phyloP scores from a whole-genome alignment of 2,888 invertebrate genomes.

The Augochlorella aurata region DNA sequence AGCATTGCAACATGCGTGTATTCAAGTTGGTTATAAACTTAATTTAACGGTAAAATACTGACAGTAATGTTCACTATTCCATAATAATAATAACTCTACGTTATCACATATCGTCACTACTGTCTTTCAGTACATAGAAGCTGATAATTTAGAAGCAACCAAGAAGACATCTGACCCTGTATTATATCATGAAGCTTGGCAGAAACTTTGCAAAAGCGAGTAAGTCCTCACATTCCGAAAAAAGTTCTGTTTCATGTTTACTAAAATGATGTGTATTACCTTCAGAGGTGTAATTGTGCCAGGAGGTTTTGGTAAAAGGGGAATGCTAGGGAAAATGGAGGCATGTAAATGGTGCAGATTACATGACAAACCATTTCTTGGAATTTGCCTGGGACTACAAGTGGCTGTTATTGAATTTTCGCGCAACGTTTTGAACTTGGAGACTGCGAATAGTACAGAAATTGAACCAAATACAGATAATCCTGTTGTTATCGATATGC shows the following conservation, averaged over 20 bases:
- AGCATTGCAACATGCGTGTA: slow-evolving; percentile 95
- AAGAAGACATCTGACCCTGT: slow-evolving; percentile 90
- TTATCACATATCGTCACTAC: slow-evolving; percentile 11
- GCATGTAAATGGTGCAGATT: slow-evolving; percentile 96
- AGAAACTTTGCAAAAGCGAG: slow-evolving; percentile 93
- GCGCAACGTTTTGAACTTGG: slow-evolving; percentile 90
- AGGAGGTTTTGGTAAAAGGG: slow-evolving; percentile 98
- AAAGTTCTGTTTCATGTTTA: not conserved
- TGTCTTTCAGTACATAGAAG: slow-evolving; percentile 90
- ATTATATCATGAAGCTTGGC: slow-evolving; percentile 96
- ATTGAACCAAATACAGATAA: slow-evolving; percentile 88
- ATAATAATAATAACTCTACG: not conserved
- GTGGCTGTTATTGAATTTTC: slow-evolving; percentile 98
- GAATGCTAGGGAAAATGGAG: slow-evolving; percentile 97
- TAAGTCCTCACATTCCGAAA: slow-evolving; percentile 80
- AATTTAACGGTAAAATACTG: slow-evolving; percentile 85
- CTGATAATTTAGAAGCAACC: slow-evolving; percentile 91
- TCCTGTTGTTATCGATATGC: slow-evolving; percentile 98
- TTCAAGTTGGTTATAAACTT: slow-evolving; percentile 92
- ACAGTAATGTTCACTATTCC: not conserved
- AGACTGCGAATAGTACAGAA: slow-evolving; percentile 94
- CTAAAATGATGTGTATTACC: slow-evolving; percentile 13
- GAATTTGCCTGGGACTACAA: slow-evolving; percentile 99
- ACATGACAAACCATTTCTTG: slow-evolving; percentile 94
- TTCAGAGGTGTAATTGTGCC: slow-evolving; percentile 96